These are phyloP conservation scores for Scomberomorus guttatus DNA, from an alignment of 2,797 vertebrate genomes.

Conservation along the genomic window DNA sequence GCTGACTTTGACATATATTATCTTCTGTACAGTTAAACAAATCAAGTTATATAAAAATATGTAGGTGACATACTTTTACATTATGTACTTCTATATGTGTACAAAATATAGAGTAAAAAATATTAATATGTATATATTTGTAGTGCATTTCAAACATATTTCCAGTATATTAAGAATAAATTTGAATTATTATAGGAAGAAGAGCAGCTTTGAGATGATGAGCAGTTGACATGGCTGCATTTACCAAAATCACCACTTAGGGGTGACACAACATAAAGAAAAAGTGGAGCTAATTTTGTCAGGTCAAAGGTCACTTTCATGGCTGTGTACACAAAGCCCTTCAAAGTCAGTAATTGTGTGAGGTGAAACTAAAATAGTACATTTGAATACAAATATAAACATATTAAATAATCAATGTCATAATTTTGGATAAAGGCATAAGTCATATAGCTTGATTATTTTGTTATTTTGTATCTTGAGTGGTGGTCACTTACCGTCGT, in stretches of 20 bases:
- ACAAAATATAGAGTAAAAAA: neutral
- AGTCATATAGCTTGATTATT: neutral
- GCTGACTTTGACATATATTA: neutral
- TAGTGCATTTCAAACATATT: neutral
- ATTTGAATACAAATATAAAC: too few species aligned
- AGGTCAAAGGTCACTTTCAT: slow-evolving; percentile 19
- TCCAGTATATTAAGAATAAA: neutral
- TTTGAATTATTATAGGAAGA: neutral
- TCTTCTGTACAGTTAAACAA: too few species aligned
- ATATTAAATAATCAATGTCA: neutral
- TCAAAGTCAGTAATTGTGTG: neutral
- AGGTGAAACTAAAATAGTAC: neutral
- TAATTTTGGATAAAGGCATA: neutral
- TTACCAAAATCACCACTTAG: slow-evolving; percentile 4
- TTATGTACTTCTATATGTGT: neutral
- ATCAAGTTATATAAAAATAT: too few species aligned
- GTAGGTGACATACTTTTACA: neutral
- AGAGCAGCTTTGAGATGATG: neutral
- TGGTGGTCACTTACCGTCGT: slow-evolving; percentile 89
- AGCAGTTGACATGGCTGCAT: neutral
- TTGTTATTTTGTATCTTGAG: neutral
- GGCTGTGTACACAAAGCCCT: neutral
- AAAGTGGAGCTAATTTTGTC: neutral
- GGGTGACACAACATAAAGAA: neutral
- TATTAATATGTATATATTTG: neutral